Base-by-base conservation (phyloP, 2,888 invertebrate genomes). In the Cheilosia urbana region DNA sequence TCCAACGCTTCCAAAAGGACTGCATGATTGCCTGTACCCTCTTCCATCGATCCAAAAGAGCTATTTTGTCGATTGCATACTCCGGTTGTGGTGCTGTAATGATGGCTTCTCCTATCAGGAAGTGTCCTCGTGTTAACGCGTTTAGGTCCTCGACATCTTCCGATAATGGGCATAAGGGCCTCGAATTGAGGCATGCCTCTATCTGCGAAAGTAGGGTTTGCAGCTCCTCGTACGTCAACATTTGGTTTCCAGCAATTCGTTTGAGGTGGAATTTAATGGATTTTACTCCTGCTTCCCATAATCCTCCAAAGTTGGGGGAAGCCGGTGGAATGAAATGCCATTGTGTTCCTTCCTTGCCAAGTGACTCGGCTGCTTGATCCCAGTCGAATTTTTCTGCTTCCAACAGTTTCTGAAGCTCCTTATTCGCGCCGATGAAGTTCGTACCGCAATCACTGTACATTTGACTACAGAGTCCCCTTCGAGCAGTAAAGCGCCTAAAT, bases 371-470 rank as follows among this genome's bases (percentile, higher is more conserved):
- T 4, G 21, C 27, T 13, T 60, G 30, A 1, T 42, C 40, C 47
- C 53, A 51, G 13, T 45, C 17, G 15, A 42, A 40, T 34, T 51
- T 45, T 4, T 45, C 55, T 24, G 21, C 49, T n/a, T 42, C 47
- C 17, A 76, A 42, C 7, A 53, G 13, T 17, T 55, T 47, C 40
- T 60, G 2, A 34, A 79, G 40, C 15, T 60, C 45, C 24, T 21
- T 79, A 6, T 87, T 68, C 0, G 90, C 90, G 6, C 90, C 90
- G 4, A 88, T 68, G 57, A 91, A 90, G 42, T 89, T 90, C 0
- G 89, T 89, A 2, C 89, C 90, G 63, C 88, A 87, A 53, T 90
- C 90, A 60, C 88, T 87, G 69, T 87, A 89, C 0, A 90, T 62
- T 6, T 87, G 55, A 3, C 60, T 47, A 15, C 88, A 88, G 4